Evolutionary conservation across 2,113 vertebrate genomes (phyloP), one percentile per base, ranked within the genome.

Genomic region (Columba livia): DNA sequence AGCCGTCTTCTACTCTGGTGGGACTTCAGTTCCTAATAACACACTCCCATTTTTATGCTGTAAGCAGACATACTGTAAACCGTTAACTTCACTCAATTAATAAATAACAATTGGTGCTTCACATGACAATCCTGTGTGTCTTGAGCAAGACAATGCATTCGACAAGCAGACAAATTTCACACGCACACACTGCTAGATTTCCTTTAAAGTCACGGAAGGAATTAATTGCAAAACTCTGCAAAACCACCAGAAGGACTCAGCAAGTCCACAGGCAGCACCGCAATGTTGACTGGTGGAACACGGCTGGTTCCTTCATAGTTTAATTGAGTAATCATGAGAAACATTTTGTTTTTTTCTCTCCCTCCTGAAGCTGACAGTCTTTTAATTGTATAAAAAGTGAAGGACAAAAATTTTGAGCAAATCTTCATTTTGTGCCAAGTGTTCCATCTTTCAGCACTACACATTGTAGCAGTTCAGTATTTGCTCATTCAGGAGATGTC

Each of bases 301-400:
- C 11, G 32, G 25, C 6, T n/a, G 47, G 10, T 4, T 57, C 36
- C 26, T 17, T 26, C 48, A 15, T 0, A 23, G 5, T 5, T 61
- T 16, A 28, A 36, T 0, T 29, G 32, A 85, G 15, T 3, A 58
- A 24, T 4, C 1, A 1, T 4, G 26, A 73, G 29, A 9, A 64
- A 10, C 19, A 31, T 21, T 6, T 53, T 12, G 40, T 11, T 12
- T 3, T 1, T 8, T 2, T 24, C 0, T 3, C 3, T 5, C 6
- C 9, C 50, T 18, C 12, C 24, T 9, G 9, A 38, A 57, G 29
- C 0, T 26, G 14, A 53, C 5, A 11, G 18, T 2, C 29, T 67
- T 75, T 19, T 7, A 25, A 15, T 5, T 20, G 28, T 8, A 12
- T 18, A 25, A 40, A 70, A 72, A 36, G 12, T 3, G 5, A 11